Conservation (phyloP, 2,888 invertebrate species). For the Resseliella maxima region DNA sequence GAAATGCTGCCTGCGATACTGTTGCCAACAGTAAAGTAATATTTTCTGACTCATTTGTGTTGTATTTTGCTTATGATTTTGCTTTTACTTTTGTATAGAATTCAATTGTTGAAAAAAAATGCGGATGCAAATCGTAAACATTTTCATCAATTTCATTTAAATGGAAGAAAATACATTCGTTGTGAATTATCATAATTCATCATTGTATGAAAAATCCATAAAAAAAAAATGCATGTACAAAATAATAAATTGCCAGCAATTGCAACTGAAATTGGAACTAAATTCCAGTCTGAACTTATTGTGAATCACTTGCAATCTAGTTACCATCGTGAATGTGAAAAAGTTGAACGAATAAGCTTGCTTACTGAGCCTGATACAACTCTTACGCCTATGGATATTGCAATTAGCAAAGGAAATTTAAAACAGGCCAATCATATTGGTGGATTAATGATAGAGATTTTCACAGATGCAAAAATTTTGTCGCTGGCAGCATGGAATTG, state of each 20-base stretch:
- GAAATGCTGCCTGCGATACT: too few relatives aligned
- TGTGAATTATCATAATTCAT: too few relatives aligned
- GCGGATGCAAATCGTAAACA: too few relatives aligned
- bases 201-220: background rate
- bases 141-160: too few relatives aligned
- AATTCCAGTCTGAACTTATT: background rate
- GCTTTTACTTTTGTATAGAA: too few relatives aligned
- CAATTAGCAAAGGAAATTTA: background rate
- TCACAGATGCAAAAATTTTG: background rate
- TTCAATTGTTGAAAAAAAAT: too few relatives aligned
- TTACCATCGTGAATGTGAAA: background rate
- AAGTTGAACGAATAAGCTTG: background rate
- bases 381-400: background rate
- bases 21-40: too few relatives aligned
- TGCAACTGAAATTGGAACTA: background rate
- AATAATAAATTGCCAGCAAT: background rate
- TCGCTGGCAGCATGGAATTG: background rate
- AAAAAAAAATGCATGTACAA: background rate
- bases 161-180: too few relatives aligned
- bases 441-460: background rate
- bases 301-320: background rate
- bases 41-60: too few relatives aligned
- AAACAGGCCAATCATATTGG: background rate
- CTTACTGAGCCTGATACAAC: background rate
- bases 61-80: too few relatives aligned